Evolutionary conservation across 2,888 invertebrate species (phyloP).

Genomic region (Zygothrica quintamaculata): DNA sequence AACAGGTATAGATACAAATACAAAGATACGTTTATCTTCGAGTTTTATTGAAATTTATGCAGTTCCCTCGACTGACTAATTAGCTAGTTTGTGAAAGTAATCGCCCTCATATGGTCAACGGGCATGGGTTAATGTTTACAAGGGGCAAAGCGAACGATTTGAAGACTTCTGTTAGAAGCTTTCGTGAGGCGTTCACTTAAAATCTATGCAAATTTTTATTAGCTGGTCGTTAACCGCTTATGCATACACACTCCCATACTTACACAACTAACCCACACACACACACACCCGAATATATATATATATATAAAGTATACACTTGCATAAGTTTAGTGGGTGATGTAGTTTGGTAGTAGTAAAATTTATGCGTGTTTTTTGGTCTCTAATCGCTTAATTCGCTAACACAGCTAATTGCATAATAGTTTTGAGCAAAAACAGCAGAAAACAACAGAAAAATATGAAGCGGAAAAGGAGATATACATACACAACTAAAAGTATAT

Average conservation of each 20-base stretch:
- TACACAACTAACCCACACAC: constrained; percentile 19
- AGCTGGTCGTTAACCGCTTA: constrained; percentile 76
- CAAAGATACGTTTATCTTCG: constrained; percentile 1
- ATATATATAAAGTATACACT: too few relatives aligned
- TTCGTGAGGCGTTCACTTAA: constrained; percentile 42
- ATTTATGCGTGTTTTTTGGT: constrained; percentile 64
- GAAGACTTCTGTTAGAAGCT: constrained; percentile 46
- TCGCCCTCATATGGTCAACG: constrained; percentile 33
- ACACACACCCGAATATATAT: constrained; percentile 7
- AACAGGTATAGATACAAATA: neutral
- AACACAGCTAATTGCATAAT: constrained; percentile 76
- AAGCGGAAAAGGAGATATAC: too few relatives aligned
- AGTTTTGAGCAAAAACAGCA: constrained; percentile 30
- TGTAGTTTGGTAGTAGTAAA: constrained; percentile 59
- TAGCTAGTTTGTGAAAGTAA: constrained; percentile 80
- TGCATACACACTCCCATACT: constrained; percentile 10
- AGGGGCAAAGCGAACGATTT: neutral
- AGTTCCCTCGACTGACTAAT: constrained; percentile 65
- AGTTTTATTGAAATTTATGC: constrained; percentile 71
- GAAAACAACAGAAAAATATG: too few relatives aligned
- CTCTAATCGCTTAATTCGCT: constrained; percentile 75
- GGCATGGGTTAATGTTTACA: neutral
- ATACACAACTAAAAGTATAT: too few relatives aligned
- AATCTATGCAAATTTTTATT: constrained; percentile 76
- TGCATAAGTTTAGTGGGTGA: constrained; percentile 68